A percentile compares a stretch with the other conserved stretches of the same genome.
phyloP scores from a whole-genome alignment of 2,888 invertebrate species.

The Tillus elongatus region DNA sequence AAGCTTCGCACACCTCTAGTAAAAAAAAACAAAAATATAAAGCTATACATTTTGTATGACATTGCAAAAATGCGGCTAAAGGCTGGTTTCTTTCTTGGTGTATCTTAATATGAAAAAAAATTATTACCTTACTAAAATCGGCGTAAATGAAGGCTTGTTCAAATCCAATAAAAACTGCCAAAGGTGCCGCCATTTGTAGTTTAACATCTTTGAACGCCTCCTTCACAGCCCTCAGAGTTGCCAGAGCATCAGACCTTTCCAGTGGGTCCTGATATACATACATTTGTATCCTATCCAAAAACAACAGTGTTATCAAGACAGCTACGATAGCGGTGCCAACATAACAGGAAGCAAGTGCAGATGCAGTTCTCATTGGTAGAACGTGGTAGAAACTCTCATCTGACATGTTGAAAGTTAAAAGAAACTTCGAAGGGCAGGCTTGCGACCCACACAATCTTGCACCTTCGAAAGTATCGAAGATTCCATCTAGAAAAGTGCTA shows the following conservation, averaged over 20 bases:
- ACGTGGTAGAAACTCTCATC: slow-evolving; percentile 22
- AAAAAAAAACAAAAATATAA: no score
- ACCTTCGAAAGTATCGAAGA: slow-evolving; percentile 48
- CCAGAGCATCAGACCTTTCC: slow-evolving; percentile 41
- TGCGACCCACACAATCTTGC: slow-evolving; percentile 51
- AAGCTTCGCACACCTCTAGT: no score
- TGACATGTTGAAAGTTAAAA: slow-evolving; percentile 19
- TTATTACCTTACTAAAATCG: slow-evolving; percentile 65
- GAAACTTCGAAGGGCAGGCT: slow-evolving; percentile 42
- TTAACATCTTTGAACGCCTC: slow-evolving; percentile 52
- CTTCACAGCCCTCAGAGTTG: slow-evolving; percentile 43
- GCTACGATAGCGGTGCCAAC: slow-evolving; percentile 40
- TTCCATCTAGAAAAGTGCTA: slow-evolving; percentile 39
- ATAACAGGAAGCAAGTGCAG: slow-evolving; percentile 39
- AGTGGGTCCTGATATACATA: slow-evolving; percentile 48
- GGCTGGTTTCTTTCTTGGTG: no score
- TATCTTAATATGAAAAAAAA: no score
- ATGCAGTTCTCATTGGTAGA: slow-evolving; percentile 36
- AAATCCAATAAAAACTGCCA: slow-evolving; percentile 72
- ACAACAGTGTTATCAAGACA: slow-evolving; percentile 41
- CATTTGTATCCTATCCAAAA: slow-evolving; percentile 47
- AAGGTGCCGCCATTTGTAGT: slow-evolving; percentile 61
- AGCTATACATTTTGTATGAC: no score
- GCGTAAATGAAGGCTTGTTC: slow-evolving; percentile 79
- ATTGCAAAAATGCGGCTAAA: no score